phyloP scores from a whole-genome alignment of 2,113 vertebrate species.

The Microtus richardsoni region DNA sequence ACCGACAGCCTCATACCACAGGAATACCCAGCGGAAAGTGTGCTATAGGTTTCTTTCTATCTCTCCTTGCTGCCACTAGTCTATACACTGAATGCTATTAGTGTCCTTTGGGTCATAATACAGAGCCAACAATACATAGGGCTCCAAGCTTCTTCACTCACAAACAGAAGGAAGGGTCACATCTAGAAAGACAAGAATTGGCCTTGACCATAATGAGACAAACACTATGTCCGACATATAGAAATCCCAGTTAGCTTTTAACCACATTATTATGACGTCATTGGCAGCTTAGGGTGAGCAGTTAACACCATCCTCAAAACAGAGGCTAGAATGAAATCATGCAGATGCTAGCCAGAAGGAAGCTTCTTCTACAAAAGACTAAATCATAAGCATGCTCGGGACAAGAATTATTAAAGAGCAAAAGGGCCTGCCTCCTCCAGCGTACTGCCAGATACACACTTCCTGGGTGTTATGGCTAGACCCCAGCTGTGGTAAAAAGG shows the following conservation, averaged over 20 bases:
- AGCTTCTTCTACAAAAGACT: not conserved
- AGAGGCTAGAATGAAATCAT: not conserved
- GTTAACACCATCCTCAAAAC: not conserved
- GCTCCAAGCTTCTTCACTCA: not conserved
- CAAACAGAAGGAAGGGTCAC: not conserved
- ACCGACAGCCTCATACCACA: not conserved
- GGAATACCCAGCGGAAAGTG: not conserved
- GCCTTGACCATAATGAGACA: not conserved
- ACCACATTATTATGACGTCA: not conserved
- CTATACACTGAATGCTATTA: not conserved
- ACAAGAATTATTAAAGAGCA: not conserved
- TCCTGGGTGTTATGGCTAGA: not conserved
- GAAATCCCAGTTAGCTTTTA: not conserved
- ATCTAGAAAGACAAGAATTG: not conserved
- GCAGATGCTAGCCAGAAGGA: not conserved
- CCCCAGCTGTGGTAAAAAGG: not conserved
- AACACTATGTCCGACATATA: not conserved
- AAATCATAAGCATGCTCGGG: not conserved
- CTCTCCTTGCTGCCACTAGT: not conserved
- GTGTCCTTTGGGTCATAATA: not conserved
- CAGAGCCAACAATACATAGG: not conserved
- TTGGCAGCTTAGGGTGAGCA: not conserved
- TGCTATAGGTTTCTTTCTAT: not conserved
- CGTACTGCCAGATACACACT: not conserved
- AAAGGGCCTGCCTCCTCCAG: not conserved